Evolutionary conservation across 2,888 invertebrate species (phyloP).

Genomic region (Sphaerophoria taeniata): DNA sequence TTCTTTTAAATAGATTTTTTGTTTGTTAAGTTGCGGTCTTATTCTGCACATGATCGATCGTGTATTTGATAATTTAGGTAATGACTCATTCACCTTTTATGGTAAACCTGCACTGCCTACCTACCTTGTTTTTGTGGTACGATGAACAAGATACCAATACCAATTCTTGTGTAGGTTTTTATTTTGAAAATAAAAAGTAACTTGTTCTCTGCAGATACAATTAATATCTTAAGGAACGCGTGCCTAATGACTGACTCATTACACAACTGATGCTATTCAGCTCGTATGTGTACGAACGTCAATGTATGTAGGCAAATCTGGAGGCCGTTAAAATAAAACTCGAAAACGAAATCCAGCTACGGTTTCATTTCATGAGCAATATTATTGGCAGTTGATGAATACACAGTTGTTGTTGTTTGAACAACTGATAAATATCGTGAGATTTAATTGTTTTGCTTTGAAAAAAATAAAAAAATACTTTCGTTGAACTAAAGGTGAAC

Average conservation of each 20-base stretch:
- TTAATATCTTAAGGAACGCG: conserved; percentile 24
- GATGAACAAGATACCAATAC: conserved; percentile 24
- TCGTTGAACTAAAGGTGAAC: too few species aligned
- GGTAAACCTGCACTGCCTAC: neutral
- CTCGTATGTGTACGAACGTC: neutral
- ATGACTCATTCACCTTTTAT: conserved; percentile 32
- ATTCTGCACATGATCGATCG: conserved; percentile 22
- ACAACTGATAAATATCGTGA: neutral
- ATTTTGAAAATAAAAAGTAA: neutral
- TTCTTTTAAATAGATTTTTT: neutral
- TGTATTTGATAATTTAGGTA: conserved; percentile 3
- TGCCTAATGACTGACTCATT: conserved; percentile 22
- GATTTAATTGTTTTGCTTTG: neutral
- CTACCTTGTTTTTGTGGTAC: conserved; percentile 4
- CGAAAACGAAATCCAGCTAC: neutral
- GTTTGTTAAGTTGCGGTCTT: neutral
- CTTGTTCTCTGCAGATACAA: conserved; percentile 10
- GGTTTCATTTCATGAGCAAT: neutral
- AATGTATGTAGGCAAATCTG: neutral
- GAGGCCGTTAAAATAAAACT: neutral
- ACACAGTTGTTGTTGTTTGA: neutral
- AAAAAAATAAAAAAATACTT: too few species aligned
- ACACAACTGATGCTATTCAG: neutral
- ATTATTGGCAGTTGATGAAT: neutral
- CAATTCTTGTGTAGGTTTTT: neutral